Evolutionary conservation across 2,888 invertebrate genomes (phyloP).

Genomic region (Drosophila anomalata): DNA sequence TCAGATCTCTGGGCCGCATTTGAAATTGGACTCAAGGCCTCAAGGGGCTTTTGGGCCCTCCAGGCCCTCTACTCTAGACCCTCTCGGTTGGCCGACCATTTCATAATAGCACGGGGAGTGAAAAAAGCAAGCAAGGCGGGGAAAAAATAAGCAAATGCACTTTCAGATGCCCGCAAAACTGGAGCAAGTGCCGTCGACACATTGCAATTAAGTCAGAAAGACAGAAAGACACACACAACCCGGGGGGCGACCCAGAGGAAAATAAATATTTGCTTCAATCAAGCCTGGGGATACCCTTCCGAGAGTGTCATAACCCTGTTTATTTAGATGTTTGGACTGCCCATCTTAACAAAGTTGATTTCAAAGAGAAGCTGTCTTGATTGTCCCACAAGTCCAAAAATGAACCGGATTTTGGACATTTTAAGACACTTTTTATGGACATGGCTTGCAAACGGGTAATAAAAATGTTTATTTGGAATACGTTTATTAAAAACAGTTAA

Average conservation of each 20-base stretch:
- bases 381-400: background rate
- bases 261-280: background rate
- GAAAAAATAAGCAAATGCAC: slow-evolving; percentile 51
- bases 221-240: slow-evolving; percentile 4
- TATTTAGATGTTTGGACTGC: background rate
- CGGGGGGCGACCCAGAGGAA: background rate
- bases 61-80: background rate
- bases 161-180: slow-evolving; percentile 59
- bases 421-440: background rate
- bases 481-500: background rate
- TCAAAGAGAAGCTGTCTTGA: background rate
- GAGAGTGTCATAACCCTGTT: background rate
- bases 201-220: slow-evolving; percentile 22
- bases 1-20: slow-evolving; percentile 11
- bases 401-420: background rate
- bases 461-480: background rate
- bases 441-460: background rate
- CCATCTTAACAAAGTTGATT: background rate
- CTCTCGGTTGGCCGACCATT: slow-evolving; percentile 19
- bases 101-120: slow-evolving; percentile 24
- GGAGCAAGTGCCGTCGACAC: slow-evolving; percentile 53
- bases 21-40: slow-evolving; percentile 21
- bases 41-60: background rate
- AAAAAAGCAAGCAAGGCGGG: slow-evolving; percentile 26
- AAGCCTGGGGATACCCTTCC: background rate